Conservation (phyloP, 2,113 vertebrate species). For the Sorex araneus region DNA sequence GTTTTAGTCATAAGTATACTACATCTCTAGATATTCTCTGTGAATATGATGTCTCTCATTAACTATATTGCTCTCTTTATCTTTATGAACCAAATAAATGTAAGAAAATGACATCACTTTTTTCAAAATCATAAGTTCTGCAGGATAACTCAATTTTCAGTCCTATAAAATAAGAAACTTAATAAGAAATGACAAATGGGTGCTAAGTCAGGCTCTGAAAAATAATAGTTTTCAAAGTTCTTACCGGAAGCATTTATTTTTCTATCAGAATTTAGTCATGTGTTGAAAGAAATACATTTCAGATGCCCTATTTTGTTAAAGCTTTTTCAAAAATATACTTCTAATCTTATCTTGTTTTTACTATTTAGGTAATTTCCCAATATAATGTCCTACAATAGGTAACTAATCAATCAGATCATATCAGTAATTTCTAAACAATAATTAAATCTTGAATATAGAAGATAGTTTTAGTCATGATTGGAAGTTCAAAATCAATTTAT, state of each 20-base stretch:
- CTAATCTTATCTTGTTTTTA: not conserved
- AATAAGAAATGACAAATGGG: not conserved
- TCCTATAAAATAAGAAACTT: not conserved
- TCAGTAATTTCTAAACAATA: constrained; percentile 10
- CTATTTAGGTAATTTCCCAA: not conserved
- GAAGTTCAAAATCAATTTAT: not conserved
- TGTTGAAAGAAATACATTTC: not conserved
- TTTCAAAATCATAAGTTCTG: not conserved
- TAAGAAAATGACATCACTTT: not conserved
- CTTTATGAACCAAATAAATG: not conserved
- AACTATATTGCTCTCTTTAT: not conserved
- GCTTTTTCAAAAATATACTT: not conserved
- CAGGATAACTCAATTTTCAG: not conserved
- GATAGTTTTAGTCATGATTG: not conserved
- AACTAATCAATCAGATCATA: not conserved
- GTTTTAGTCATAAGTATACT: not conserved
- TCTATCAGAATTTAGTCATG: not conserved
- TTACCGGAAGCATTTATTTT: not conserved
- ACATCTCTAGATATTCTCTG: not conserved
- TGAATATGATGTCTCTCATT: not conserved
- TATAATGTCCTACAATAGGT: not conserved
- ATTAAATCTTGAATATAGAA: not conserved
- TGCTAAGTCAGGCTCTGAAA: not conserved
- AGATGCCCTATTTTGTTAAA: not conserved
- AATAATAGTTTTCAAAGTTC: not conserved